Evolutionary conservation across 2,888 invertebrate genomes (phyloP), one percentile per base, ranked within the genome.

Genomic region (Drosophila birchii): DNA sequence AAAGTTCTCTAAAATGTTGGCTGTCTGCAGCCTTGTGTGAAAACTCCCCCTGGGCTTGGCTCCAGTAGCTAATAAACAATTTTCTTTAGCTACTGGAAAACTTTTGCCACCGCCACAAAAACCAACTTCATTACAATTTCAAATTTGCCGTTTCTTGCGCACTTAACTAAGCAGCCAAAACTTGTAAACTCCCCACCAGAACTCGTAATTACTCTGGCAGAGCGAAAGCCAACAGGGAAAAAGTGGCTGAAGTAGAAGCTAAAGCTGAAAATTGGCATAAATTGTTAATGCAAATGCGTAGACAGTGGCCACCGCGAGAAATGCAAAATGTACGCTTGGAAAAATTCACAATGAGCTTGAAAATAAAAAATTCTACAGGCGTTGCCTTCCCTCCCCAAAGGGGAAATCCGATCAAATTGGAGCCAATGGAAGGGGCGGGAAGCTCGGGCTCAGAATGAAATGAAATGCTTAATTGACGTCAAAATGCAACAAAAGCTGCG

Each of bases 111-210:
- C 34, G 55, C 70, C 70, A 26, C 47, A 53, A n/a, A 67, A 66
- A 63, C 73, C 66, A 58, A 78, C 74, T 75, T 76, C 74, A 88
- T 85, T 85, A 86, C 75, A 88, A 88, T 86, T 85, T 80, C 80
- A 88, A 85, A 88, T 88, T 84, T 75, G 38, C 54, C 56, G 55
- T 81, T 79, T 79, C 84, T 69, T 76, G 57, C 58, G 51, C 69
- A 53, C 69, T 75, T 54, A 66, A 56, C 73, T 56, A 26, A 49
- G 75, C 49, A 86, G 53, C 80, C 69, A 51, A 70, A 56, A 76
- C 67, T 62, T 64, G 36, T 61, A 69, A 64, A 41, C 23, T 63
- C 47, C 47, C 63, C 64, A 32, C 66, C 64, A 36, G 60, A 59
- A 62, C 62, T 49, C 49, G 77, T 81, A 80, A 80, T 86, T 81